Conservation (phyloP, 1,140 invertebrate genomes). For the Gerris buenoi region DNA sequence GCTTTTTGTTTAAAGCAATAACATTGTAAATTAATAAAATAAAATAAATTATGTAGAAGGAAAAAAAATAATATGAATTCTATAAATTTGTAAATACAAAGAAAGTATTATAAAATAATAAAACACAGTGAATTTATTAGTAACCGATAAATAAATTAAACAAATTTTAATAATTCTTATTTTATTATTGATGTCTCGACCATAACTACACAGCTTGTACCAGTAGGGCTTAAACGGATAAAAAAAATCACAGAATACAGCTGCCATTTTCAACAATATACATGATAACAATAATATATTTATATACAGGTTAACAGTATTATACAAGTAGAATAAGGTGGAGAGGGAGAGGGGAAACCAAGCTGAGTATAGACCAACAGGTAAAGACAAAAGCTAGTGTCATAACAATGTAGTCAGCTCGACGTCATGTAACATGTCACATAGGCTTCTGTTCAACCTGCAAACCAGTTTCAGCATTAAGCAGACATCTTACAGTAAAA, state of each 20-base stretch:
- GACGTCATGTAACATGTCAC: background rate
- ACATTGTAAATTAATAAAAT: too few species aligned
- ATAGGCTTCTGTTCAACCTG: constrained; percentile 2
- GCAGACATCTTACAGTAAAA: too few species aligned
- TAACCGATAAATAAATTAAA: too few species aligned
- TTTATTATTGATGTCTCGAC: too few species aligned
- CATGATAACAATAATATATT: background rate
- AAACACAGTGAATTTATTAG: too few species aligned
- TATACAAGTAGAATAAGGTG: background rate
- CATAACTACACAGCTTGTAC: too few species aligned
- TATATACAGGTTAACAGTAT: background rate
- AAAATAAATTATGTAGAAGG: too few species aligned
- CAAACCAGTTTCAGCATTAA: background rate
- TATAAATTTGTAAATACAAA: too few species aligned
- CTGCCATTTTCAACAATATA: background rate
- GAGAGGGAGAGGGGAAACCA: background rate
- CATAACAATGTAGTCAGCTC: background rate
- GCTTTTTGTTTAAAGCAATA: too few species aligned
- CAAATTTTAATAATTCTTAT: too few species aligned
- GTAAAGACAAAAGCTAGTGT: background rate
- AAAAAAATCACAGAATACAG: background rate
- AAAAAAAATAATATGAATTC: too few species aligned
- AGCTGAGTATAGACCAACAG: background rate
- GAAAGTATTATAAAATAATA: too few species aligned
- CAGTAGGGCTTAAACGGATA: background rate